These are phyloP conservation scores for Thelaira solivaga DNA, from an alignment of 2,888 invertebrate species.

Conservation along the genomic window DNA sequence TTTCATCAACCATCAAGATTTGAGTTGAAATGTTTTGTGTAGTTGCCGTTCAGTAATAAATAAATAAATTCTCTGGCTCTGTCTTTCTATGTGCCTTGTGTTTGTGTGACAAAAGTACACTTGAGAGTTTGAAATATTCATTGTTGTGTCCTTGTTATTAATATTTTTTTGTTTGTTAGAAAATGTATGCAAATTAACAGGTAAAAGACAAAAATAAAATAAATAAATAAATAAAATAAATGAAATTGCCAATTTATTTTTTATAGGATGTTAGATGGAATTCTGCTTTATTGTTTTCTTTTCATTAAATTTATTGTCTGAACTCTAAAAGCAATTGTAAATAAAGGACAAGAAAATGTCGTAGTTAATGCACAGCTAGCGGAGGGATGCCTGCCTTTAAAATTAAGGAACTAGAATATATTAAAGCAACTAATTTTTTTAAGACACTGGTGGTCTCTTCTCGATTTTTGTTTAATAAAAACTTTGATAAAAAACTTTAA, in stretches of 20 bases:
- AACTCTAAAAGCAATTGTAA: no score
- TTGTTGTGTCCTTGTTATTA: neutral
- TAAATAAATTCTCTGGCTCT: neutral
- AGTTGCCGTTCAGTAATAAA: conserved; percentile 4
- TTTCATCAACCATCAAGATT: neutral
- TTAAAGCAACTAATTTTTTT: no score
- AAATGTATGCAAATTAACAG: conserved; percentile 45
- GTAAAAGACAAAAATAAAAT: neutral
- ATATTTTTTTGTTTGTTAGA: neutral
- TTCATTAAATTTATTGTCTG: no score
- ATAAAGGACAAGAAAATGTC: no score
- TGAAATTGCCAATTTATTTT: neutral
- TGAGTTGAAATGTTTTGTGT: neutral
- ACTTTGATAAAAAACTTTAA: no score
- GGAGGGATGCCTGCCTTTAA: no score
- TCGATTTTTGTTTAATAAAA: no score
- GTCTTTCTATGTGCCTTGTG: neutral
- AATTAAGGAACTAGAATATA: no score
- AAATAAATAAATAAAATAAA: neutral
- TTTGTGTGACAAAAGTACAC: conserved; percentile 2
- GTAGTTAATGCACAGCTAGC: no score
- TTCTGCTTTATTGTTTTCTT: neutral
- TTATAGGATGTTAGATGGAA: neutral
- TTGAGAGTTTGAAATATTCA: neutral
- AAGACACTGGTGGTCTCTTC: no score